Percentiles rank a stretch among this genome's conserved stretches.
phyloP scores from a whole-genome alignment of 2,113 vertebrate species.

The Gasterosteus nipponicus region DNA sequence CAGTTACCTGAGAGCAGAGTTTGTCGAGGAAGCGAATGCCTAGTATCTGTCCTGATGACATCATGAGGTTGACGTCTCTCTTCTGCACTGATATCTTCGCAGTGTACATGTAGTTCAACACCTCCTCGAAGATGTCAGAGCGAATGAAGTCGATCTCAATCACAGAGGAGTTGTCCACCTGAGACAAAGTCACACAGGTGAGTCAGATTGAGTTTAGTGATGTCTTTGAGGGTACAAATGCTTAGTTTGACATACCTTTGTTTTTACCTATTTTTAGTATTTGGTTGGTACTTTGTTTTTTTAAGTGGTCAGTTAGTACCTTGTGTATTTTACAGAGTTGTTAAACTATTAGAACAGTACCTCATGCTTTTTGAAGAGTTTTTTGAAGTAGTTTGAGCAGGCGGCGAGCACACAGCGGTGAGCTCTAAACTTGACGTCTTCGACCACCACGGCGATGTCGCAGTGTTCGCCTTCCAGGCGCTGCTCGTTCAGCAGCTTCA shows the following conservation, averaged over 20 bases:
- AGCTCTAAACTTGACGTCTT: slow-evolving; percentile 96
- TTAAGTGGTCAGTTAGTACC: slow-evolving; percentile 28
- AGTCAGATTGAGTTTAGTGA: neutral
- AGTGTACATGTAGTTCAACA: slow-evolving; percentile 98
- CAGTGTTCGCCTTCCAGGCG: slow-evolving; percentile 96
- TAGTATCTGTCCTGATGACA: slow-evolving; percentile 97
- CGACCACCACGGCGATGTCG: slow-evolving; percentile 97
- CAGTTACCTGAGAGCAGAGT: slow-evolving; percentile 91
- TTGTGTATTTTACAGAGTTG: slow-evolving; percentile 85
- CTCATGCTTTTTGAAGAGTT: slow-evolving; percentile 97
- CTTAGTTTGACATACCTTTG: neutral
- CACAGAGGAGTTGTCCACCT: slow-evolving; percentile 94
- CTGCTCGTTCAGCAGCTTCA: slow-evolving; percentile 96
- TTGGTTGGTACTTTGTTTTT: slow-evolving; percentile 84
- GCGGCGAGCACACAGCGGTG: slow-evolving; percentile 96
- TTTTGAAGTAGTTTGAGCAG: slow-evolving; percentile 98
- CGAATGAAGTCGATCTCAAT: slow-evolving; percentile 98
- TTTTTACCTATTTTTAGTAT: neutral
- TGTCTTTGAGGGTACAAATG: too few species aligned
- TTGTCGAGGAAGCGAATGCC: slow-evolving; percentile 98
- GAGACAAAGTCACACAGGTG: slow-evolving; percentile 4
- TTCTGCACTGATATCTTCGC: slow-evolving; percentile 96
- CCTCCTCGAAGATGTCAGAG: slow-evolving; percentile 97
- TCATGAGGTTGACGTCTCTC: slow-evolving; percentile 97
- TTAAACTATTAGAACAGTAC: slow-evolving; percentile 78